Base-by-base conservation (phyloP, 2,888 invertebrate genomes). In the Rhagophthalmus giganteus region DNA sequence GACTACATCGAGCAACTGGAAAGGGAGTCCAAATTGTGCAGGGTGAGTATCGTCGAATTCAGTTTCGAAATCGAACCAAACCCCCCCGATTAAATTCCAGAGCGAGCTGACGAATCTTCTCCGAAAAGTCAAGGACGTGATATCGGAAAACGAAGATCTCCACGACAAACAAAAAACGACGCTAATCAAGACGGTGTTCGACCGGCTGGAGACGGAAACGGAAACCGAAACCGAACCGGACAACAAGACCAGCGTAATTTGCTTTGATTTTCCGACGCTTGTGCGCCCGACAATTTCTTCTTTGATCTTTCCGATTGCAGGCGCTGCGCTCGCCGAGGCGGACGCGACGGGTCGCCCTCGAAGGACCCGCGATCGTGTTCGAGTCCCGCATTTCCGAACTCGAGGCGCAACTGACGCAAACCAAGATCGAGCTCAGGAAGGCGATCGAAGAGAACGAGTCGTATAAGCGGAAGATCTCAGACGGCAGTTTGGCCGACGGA, bases 1-100 rank as follows among this genome's bases (percentile, higher is more conserved):
- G 90, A 90, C 63, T 91, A 92, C 66, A 91, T 92, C 37, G 88
- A 90, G 56, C 91, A 92, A 69, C 71, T 92, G 38, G 91, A 92
- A 70, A 82, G 87, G 60, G 91, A 92, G 75, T 90, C 90, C 26
- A 86, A 87, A 64, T 90, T 88, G 67, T 91, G 90, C 69, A 82
- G 88, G 74, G 85, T 85, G 71, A 67, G 2, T 38, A 15, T 12
- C n/a, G n/a, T n/a, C n/a, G n/a, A n/a, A n/a, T n/a, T n/a, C n/a
- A n/a, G n/a, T n/a, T n/a, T n/a, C n/a, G n/a, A n/a, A n/a, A n/a
- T n/a, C n/a, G n/a, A n/a, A n/a, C n/a, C n/a, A n/a, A n/a, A n/a
- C n/a, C n/a, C n/a, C n/a, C n/a, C n/a, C n/a, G n/a, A n/a, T n/a
- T n/a, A 13, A n/a, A 8, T 47, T 32, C 33, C 61, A 86, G 84